Base-by-base conservation (phyloP, 2,113 vertebrate genomes). In the Dissostichus mawsoni region DNA sequence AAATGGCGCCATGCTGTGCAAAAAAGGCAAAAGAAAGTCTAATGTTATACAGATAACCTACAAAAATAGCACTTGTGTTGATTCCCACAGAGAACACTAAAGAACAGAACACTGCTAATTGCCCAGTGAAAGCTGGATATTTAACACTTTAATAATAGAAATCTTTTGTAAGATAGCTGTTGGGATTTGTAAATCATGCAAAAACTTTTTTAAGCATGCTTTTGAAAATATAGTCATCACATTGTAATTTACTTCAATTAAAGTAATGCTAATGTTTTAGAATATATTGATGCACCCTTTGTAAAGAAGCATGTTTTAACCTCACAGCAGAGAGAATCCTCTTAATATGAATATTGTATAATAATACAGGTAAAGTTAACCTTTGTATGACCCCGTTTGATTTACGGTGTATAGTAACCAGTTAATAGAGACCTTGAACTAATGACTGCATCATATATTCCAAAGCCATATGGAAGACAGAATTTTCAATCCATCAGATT, bases 371-470 rank as follows among this genome's bases (percentile, higher is more conserved):
- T 63, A 11, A 59, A 52, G 18, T 33, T 75, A 61, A 57, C 41
- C 71, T 69, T 74, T 8, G 61, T 29, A 11, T 51, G 16, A 57
- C n/a, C 50, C 56, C 50, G 45, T 69, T 29, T 67, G 8, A 78
- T 44, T 16, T 12, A 29, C 25, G 64, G 58, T 11, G 69, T 63
- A 72, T 66, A 77, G 33, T 61, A 59, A 6, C 51, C 3, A 23
- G 16, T 66, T 63, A 84, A 61, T 59, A 69, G 18, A 74, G 23
- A 36, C 36, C 6, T 70, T 45, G 9, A 76, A 53, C 51, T 74
- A 74, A 82, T 75, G 56, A 83, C 44, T 47, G 61, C 57, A 63
- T 79, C 52, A 82, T 69, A 11, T 11, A 56, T 76, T 76, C 76
- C 45, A 74, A 6, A 48, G 12, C 25, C 36, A 47, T 16, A 41